phyloP scores from a whole-genome alignment of 2,888 invertebrate species.

The Agrotis segetum region DNA sequence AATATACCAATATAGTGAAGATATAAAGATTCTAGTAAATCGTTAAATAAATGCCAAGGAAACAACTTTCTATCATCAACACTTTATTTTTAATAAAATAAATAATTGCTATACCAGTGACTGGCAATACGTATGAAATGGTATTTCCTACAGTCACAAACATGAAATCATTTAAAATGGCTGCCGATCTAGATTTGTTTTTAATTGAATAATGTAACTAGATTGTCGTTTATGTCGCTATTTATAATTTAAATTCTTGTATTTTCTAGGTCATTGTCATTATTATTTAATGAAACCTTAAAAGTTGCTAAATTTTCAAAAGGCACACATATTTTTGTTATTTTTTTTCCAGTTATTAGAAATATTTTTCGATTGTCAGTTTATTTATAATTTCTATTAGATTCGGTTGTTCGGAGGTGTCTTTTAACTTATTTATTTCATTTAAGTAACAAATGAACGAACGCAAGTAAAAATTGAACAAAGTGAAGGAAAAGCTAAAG shows the following conservation, averaged over 20 bases:
- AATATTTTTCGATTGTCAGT: too few species aligned
- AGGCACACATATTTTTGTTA: too few species aligned
- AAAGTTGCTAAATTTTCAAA: neutral
- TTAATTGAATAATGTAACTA: constrained; percentile 47
- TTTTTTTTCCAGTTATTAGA: too few species aligned
- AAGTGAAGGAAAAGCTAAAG: too few species aligned
- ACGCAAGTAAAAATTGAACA: too few species aligned
- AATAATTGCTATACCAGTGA: constrained; percentile 41
- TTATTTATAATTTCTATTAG: too few species aligned
- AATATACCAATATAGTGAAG: neutral
- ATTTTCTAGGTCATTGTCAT: constrained; percentile 12
- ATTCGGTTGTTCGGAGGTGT: too few species aligned
- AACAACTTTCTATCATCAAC: constrained; percentile 43
- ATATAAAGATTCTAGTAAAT: neutral
- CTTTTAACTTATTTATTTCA: too few species aligned
- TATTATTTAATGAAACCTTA: neutral
- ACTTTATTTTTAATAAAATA: constrained; percentile 23
- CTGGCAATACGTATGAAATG: constrained; percentile 32
- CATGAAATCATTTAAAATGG: constrained; percentile 48
- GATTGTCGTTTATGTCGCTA: neutral
- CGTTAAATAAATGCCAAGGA: constrained; percentile 3
- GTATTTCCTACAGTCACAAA: constrained; percentile 32
- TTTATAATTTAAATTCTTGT: constrained; percentile 1
- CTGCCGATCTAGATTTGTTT: constrained; percentile 47
- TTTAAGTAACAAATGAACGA: too few species aligned